These are phyloP conservation scores for Mormyrus lacerda DNA, from an alignment of 2,113 vertebrate genomes.

Conservation along the genomic window DNA sequence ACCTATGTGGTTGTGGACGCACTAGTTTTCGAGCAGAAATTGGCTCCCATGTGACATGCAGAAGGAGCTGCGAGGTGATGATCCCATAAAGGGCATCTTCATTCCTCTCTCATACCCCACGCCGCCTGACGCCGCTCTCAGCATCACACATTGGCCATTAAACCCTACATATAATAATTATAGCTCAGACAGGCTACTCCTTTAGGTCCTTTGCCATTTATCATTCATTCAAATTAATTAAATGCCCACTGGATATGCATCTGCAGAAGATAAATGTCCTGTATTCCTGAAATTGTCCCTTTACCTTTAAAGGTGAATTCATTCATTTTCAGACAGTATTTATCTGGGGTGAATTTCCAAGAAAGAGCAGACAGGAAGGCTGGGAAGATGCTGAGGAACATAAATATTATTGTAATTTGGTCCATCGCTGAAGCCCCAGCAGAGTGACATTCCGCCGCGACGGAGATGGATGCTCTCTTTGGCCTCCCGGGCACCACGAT, in stretches of 20 bases:
- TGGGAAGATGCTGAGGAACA: constrained; percentile 1
- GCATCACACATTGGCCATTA: neutral
- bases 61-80: neutral
- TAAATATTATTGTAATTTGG: constrained; percentile 24
- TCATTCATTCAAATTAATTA: constrained; percentile 15
- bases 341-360: neutral
- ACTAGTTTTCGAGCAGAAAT: neutral
- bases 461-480: neutral
- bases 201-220: neutral
- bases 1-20: neutral
- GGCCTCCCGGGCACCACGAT: neutral
- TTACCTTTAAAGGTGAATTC: constrained; percentile 10
- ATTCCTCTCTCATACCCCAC: neutral
- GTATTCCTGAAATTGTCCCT: neutral
- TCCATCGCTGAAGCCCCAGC: neutral
- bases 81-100: neutral
- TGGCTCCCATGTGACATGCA: neutral
- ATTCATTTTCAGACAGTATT: constrained; percentile 13
- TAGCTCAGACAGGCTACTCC: neutral
- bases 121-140: neutral
- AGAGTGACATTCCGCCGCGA: neutral
- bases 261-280: neutral
- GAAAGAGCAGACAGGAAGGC: neutral
- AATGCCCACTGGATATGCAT: neutral
- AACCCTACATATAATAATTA: neutral